phyloP scores from a whole-genome alignment of 2,888 invertebrate genomes.

The Laothoe populi region DNA sequence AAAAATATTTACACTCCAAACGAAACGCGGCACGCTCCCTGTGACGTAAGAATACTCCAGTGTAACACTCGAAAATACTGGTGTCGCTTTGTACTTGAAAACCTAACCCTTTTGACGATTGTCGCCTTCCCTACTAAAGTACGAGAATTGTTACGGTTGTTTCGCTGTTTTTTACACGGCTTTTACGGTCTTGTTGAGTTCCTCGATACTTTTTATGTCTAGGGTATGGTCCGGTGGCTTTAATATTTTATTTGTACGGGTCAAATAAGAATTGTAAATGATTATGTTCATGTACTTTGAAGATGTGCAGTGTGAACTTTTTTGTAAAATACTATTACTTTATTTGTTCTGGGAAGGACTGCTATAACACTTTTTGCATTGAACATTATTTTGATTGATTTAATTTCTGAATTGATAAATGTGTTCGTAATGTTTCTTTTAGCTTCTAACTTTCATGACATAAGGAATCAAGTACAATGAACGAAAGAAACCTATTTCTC shows the following conservation, averaged over 20 bases:
- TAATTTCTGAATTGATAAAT: no score
- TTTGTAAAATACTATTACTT: not conserved
- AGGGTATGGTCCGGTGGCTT: slow-evolving; percentile 19
- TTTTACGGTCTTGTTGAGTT: slow-evolving; percentile 11
- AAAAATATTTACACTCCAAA: slow-evolving; percentile 21
- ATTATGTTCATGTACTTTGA: slow-evolving; percentile 12
- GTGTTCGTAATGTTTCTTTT: no score
- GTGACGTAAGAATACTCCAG: slow-evolving; percentile 1
- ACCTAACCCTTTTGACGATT: slow-evolving; percentile 38
- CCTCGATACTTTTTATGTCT: slow-evolving; percentile 15
- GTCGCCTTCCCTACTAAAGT: slow-evolving; percentile 33
- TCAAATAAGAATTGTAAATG: slow-evolving; percentile 15
- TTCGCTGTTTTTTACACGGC: slow-evolving; percentile 21
- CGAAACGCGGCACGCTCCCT: not conserved
- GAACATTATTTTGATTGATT: no score
- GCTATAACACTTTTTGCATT: no score
- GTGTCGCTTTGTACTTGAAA: slow-evolving; percentile 23
- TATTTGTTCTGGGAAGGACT: not conserved
- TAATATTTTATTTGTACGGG: slow-evolving; percentile 14
- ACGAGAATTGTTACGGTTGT: slow-evolving; percentile 15
- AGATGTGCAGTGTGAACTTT: not conserved
- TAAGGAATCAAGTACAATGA: no score
- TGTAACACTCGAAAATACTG: slow-evolving; percentile 13
- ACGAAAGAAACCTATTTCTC: no score
- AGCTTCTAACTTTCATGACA: no score